Conservation (phyloP, 1,140 invertebrate genomes). For the Idris sp. region DNA sequence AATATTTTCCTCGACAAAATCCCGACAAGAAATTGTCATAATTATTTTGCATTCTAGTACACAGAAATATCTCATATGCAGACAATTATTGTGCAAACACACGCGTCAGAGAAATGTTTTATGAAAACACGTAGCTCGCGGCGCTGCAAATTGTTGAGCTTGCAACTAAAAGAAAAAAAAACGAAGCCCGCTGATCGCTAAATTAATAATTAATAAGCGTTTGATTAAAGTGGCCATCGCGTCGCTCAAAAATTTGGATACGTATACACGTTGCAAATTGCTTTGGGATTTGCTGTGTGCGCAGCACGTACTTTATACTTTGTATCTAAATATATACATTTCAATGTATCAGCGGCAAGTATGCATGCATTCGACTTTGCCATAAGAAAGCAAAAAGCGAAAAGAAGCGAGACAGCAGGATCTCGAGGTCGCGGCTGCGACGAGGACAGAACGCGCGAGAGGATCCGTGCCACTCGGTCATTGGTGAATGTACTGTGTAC, state of each 20-base stretch:
- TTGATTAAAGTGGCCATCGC: slow-evolving; percentile 28
- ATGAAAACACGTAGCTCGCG: too few relatives aligned
- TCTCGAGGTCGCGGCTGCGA: slow-evolving; percentile 26
- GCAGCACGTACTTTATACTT: slow-evolving; percentile 41
- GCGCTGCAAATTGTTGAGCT: too few relatives aligned
- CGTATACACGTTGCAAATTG: too few relatives aligned
- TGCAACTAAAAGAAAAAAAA: background rate
- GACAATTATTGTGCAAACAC: too few relatives aligned
- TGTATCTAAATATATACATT: slow-evolving; percentile 48
- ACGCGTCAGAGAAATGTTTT: too few relatives aligned
- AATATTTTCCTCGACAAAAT: too few relatives aligned
- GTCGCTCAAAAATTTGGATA: too few relatives aligned
- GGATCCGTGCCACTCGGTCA: slow-evolving; percentile 78
- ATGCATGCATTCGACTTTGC: slow-evolving; percentile 14
- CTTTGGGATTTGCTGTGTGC: too few relatives aligned
- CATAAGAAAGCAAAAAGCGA: slow-evolving; percentile 54
- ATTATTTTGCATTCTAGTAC: too few relatives aligned
- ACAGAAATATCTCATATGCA: too few relatives aligned
- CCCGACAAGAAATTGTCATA: too few relatives aligned
- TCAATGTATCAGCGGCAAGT: slow-evolving; percentile 32
- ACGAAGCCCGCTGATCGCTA: slow-evolving; percentile 1
- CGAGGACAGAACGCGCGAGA: slow-evolving; percentile 66
- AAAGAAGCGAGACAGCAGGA: slow-evolving; percentile 45
- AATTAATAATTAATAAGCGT: slow-evolving; percentile 32
- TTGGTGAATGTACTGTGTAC: slow-evolving; percentile 78